Evolutionary conservation across 2,113 vertebrate genomes (phyloP).

Genomic region (Nyctereutes procyonoides): DNA sequence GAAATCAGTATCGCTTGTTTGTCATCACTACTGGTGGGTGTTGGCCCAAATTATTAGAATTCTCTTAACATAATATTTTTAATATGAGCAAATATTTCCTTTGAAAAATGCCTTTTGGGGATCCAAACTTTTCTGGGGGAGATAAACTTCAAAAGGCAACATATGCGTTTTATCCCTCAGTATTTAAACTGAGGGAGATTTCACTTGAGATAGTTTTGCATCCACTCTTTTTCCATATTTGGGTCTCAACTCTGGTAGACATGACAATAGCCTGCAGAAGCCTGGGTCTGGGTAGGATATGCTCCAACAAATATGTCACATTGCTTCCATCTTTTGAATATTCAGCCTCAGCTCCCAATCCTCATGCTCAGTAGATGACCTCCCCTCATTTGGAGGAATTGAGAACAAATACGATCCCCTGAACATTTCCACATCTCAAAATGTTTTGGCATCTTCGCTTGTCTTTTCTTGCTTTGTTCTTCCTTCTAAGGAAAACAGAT

Average conservation of each 20-base stretch:
- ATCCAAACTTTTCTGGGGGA: slow-evolving; percentile 7
- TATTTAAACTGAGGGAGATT: not conserved
- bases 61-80: slow-evolving; percentile 44
- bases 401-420: not conserved
- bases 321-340: not conserved
- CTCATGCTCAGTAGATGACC: not conserved
- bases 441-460: not conserved
- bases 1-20: not conserved
- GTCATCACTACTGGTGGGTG: not conserved
- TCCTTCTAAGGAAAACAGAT: not conserved
- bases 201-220: not conserved
- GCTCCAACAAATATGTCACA: not conserved
- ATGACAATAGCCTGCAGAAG: not conserved
- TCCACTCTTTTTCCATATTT: not conserved
- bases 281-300: not conserved
- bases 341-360: rapidly evolving
- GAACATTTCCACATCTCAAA: not conserved
- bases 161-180: not conserved
- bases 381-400: not conserved
- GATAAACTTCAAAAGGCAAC: slow-evolving; percentile 1
- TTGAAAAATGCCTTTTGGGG: slow-evolving; percentile 21
- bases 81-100: slow-evolving; percentile 51
- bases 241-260: not conserved
- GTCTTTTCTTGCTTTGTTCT: not conserved
- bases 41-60: slow-evolving; percentile 37